Percentiles rank a stretch among this genome's conserved stretches.
Evolutionary conservation across 2,797 vertebrate genomes (phyloP).

Genomic region (Cyclopterus lumpus): DNA sequence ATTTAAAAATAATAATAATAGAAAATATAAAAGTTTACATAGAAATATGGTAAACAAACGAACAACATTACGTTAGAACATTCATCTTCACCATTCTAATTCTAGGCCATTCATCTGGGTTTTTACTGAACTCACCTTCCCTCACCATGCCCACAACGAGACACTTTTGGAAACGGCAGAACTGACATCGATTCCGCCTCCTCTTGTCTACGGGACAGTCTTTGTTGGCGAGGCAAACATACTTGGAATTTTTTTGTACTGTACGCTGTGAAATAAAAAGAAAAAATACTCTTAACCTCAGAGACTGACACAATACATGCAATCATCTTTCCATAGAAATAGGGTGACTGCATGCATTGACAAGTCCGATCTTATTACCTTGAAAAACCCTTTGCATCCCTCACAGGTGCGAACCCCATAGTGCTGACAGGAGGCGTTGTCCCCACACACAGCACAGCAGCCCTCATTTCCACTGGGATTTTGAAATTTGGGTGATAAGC

Average conservation of each 20-base stretch:
- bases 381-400: slow-evolving; percentile 92
- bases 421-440: slow-evolving; percentile 96
- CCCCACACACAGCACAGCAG: slow-evolving; percentile 94
- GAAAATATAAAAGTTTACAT: too few species aligned
- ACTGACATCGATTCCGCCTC: slow-evolving; percentile 95
- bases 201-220: slow-evolving; percentile 97
- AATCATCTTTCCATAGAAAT: background rate
- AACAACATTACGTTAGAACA: too few species aligned
- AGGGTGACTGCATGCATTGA: background rate
- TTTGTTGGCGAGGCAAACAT: slow-evolving; percentile 96
- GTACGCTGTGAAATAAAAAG: slow-evolving; percentile 86
- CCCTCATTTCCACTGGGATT: slow-evolving; percentile 85
- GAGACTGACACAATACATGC: background rate
- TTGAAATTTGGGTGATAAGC: slow-evolving; percentile 69
- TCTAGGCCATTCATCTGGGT: background rate
- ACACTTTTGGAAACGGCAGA: slow-evolving; percentile 99
- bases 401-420: slow-evolving; percentile 94
- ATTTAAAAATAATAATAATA: too few species aligned
- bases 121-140: slow-evolving; percentile 87
- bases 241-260: slow-evolving; percentile 98
- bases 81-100: background rate
- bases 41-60: too few species aligned
- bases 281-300: slow-evolving; percentile 6
- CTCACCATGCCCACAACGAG: slow-evolving; percentile 97
- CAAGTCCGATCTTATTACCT: slow-evolving; percentile 77